Conservation (phyloP, 2,797 vertebrate species). For the Spheniscus humboldti region DNA sequence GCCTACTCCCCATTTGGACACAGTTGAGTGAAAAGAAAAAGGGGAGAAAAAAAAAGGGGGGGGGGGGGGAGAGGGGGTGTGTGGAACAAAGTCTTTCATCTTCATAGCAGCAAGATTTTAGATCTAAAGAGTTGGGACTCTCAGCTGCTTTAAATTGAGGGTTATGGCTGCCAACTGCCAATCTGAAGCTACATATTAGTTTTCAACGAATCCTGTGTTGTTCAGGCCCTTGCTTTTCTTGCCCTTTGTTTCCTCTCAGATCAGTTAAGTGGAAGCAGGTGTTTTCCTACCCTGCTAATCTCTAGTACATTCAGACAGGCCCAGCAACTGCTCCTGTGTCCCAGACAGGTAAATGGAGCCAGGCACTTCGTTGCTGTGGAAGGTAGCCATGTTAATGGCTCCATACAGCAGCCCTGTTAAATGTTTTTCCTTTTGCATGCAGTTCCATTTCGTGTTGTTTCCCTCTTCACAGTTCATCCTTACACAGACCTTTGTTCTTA, state of each 20-base stretch:
- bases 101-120: background rate
- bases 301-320: background rate
- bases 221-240: background rate
- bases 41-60: accelerated
- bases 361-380: background rate
- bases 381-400: background rate
- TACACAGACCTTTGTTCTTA: background rate
- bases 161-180: slow-evolving; percentile 27
- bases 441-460: accelerated
- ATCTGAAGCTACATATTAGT: background rate
- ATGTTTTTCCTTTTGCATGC: background rate
- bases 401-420: background rate
- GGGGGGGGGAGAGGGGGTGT: too few species aligned
- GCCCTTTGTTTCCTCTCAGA: slow-evolving; percentile 20
- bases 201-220: slow-evolving; percentile 8
- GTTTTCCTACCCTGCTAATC: slow-evolving; percentile 42
- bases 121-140: background rate
- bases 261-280: slow-evolving; percentile 47
- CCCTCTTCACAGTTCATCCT: background rate
- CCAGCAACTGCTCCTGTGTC: background rate
- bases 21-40: background rate
- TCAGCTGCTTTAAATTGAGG: slow-evolving; percentile 24
- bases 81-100: slow-evolving; percentile 10
- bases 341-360: background rate
- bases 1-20: background rate